Conservation (phyloP, 2,888 invertebrate genomes). For the Orchesellides sinensis region DNA sequence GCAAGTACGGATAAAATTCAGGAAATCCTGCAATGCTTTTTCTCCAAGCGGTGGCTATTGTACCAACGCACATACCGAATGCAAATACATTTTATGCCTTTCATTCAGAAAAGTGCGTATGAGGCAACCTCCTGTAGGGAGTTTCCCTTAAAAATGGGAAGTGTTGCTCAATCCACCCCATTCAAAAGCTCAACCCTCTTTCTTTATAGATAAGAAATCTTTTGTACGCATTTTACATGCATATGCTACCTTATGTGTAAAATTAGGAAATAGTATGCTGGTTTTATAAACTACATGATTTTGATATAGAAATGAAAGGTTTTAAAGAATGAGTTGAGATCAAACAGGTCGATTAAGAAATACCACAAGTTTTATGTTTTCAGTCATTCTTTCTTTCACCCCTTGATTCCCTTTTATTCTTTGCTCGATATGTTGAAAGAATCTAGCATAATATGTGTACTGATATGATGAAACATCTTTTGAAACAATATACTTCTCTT, state of each 20-base stretch:
- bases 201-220: too few species aligned
- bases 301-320: not conserved
- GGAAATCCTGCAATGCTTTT: not conserved
- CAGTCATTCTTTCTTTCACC: conserved; percentile 1
- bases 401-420: not conserved
- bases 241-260: not conserved
- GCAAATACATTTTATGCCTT: not conserved
- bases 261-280: not conserved
- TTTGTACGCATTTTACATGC: not conserved
- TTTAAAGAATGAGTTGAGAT: not conserved
- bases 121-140: conserved; percentile 59
- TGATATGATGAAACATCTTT: not conserved
- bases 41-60: not conserved
- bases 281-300: not conserved
- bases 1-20: not conserved
- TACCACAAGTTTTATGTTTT: conserved; percentile 21
- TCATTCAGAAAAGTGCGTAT: conserved; percentile 42
- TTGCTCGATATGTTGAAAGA: not conserved
- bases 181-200: conserved; percentile 61
- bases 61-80: conserved; percentile 3
- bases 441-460: not conserved
- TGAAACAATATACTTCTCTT: too few species aligned
- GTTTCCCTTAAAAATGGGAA: conserved; percentile 65
- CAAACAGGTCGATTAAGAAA: conserved; percentile 50
- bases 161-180: conserved; percentile 61